A percentile compares a stretch with the other conserved stretches of the same genome.
Evolutionary conservation across 2,888 invertebrate species (phyloP).

Genomic region (Drosophila colorata): DNA sequence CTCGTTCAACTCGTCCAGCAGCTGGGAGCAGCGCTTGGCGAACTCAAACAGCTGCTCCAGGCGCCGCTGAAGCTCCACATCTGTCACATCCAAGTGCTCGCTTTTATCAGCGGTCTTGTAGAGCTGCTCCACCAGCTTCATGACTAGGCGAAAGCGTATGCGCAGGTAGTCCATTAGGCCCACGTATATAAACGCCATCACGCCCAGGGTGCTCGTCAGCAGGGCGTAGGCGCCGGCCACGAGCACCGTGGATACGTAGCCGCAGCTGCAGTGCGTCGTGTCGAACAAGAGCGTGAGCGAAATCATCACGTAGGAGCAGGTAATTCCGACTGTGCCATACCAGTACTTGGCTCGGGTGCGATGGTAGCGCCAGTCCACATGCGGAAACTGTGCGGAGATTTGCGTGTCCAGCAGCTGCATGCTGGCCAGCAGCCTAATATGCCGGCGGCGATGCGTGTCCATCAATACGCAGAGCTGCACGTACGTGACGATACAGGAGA

Average conservation of each 20-base stretch:
- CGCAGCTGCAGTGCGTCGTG: constrained; percentile 70
- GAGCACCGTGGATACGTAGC: constrained; percentile 63
- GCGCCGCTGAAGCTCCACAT: constrained; percentile 12
- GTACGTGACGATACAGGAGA: constrained; percentile 61
- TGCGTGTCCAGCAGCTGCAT: constrained; percentile 70
- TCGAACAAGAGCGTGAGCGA: constrained; percentile 67
- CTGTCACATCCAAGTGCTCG: neutral
- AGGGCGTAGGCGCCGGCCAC: constrained; percentile 66
- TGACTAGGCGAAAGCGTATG: constrained; percentile 75
- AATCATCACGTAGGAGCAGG: constrained; percentile 41
- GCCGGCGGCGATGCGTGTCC: constrained; percentile 59
- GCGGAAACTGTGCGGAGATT: constrained; percentile 59
- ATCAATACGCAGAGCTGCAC: constrained; percentile 50
- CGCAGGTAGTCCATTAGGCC: constrained; percentile 79
- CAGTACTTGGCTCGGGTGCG: constrained; percentile 70
- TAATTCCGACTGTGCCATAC: constrained; percentile 42
- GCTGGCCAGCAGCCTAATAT: constrained; percentile 57
- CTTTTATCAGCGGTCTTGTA: constrained; percentile 21
- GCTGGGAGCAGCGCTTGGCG: constrained; percentile 57
- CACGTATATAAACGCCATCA: constrained; percentile 67
- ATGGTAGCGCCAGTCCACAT: constrained; percentile 77
- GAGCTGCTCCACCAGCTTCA: constrained; percentile 57
- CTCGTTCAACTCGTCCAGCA: constrained; percentile 70
- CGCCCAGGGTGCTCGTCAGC: constrained; percentile 64
- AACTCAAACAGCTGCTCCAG: constrained; percentile 51